These are phyloP conservation scores for Eupelmus urozonus DNA, from an alignment of 2,888 invertebrate species.

Conservation along the genomic window DNA sequence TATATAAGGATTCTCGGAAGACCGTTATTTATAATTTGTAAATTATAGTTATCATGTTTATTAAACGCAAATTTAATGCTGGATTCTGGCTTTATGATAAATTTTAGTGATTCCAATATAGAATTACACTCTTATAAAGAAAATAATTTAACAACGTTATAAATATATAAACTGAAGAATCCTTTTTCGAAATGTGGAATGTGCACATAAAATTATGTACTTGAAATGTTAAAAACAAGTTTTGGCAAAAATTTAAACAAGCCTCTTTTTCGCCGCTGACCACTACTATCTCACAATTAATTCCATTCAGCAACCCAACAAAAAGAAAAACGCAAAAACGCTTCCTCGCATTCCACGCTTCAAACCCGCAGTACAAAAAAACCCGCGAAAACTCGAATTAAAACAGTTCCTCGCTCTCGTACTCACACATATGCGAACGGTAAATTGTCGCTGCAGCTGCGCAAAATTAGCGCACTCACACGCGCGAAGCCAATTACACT, in stretches of 20 bases:
- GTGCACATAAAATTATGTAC: no score
- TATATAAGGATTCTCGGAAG: not conserved
- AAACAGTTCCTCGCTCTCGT: conserved; percentile 30
- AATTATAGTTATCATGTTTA: not conserved
- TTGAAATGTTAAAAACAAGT: no score
- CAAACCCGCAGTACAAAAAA: not conserved
- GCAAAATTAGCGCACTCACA: conserved; percentile 45
- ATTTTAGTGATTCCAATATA: no score
- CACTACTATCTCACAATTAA: not conserved
- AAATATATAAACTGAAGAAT: no score
- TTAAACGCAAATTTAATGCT: no score
- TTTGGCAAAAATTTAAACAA: no score
- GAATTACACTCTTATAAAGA: no score
- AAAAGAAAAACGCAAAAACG: conserved; percentile 5
- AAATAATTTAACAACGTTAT: no score
- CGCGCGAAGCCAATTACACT: conserved; percentile 39
- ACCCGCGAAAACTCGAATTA: conserved; percentile 1
- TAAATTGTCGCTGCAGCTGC: not conserved
- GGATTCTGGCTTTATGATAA: no score
- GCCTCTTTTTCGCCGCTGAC: no score
- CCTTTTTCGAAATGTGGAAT: no score
- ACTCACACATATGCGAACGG: not conserved
- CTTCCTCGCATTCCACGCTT: not conserved
- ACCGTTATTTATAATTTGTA: not conserved
- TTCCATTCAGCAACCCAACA: not conserved